Base-by-base conservation (phyloP, 2,113 vertebrate species). In the Oxyruncus cristatus region DNA sequence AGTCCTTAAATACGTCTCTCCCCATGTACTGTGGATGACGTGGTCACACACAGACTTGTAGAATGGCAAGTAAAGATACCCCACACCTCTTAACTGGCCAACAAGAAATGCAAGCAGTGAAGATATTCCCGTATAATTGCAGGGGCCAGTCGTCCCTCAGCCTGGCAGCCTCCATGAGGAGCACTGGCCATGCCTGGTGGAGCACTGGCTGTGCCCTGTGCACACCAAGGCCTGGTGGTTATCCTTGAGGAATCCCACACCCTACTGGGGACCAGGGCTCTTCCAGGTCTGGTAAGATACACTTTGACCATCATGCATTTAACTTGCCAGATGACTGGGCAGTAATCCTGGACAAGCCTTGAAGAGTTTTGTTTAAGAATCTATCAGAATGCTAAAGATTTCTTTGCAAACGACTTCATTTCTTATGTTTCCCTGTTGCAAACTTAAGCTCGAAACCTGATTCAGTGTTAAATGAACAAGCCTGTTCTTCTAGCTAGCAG, bases 401-500 rank as follows among this genome's bases (percentile, higher is more conserved):
- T 56, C 50, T 75, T 62, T 71, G 35, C 58, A 67, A 80, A 89
- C 37, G 12, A 28, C 63, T 91, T 79, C 0, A 47, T 89, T 92
- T 74, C 50, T 82, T 49, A 15, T 2, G 35, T 44, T 71, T 27
- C 76, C 66, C 72, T 87, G 41, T 39, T 85, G 84, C 58, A 88
- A 87, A 93, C 84, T 61, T 28, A 89, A 94, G 42, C 83, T 68
- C 2, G 3, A 95, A 95, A 66, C 33, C 85, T 56, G 81, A 87
- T 91, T 91, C 85, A 93, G 21, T 92, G 91, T 92, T 72, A 93
- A 86, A 95, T 84, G 70, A 95, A 85, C 87, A 75, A 96, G 95
- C 91, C 95, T 97, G 93, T 95, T 97, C 93, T 96, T 96, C 93
- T 95, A 46, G 76, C 84, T 87, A 58, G 76, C 75, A 83, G 71